Evolutionary conservation across 2,113 vertebrate species (phyloP), one percentile per base, ranked within the genome.

Genomic region (Anseranas semipalmata): DNA sequence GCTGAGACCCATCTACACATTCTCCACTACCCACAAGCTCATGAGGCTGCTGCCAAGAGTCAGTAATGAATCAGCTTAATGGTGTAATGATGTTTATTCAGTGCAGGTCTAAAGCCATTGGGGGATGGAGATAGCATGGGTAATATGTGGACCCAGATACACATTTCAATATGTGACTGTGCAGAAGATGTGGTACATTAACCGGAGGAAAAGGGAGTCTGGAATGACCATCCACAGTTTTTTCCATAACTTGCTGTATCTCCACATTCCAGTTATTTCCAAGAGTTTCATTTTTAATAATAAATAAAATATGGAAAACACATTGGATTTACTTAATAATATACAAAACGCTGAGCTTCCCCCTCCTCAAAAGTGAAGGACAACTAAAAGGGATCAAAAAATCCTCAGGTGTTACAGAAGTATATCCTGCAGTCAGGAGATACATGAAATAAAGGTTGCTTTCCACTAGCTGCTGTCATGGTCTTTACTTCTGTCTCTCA

Each of bases 291-390:
- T 28, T 87, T 95, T 59, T 41, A 62, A 50, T 66, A 76, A 70
- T 41, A 48, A 68, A 68, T 2, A 50, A 72, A 80, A 85, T 22
- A 43, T 27, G 70, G 58, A 74, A 82, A 90, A 4, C 41, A 79
- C 20, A 20, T 86, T 66, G 20, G 37, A 89, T 93, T 93, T 89
- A 75, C 43, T 78, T 75, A 70, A 43, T 80, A 74, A 83, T 45
- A 73, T 37, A 32, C 3, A 75, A 90, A 87, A 78, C 10, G 12
- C 30, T 82, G 59, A 78, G 27, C 20, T 95, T 74, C 21, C 9
- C 7, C 10, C 7, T 70, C 90, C 19, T 7, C 60, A 41, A 24
- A 72, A 81, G 14, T 52, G n/a, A 74, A 75, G 59, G 12, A 75
- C n/a, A 83, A 56, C 43, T 60, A 27, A 86, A 90, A 70, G 48